Evolutionary conservation across 2,797 vertebrate species (phyloP), one percentile per base, ranked within the genome.

Genomic region (Eptatretus atami): DNA sequence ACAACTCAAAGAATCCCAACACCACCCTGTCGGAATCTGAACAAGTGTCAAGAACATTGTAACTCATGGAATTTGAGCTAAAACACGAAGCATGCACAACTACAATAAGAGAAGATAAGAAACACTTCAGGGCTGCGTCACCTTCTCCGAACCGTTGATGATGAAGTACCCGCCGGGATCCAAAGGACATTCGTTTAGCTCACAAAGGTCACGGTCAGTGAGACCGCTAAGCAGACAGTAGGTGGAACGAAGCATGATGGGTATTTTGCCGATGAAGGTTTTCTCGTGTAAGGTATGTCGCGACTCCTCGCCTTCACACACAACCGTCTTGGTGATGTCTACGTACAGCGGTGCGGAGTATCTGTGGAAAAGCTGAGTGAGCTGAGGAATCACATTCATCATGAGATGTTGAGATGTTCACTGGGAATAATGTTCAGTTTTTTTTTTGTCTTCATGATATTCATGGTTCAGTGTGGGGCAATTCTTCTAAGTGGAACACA

Each of bases 141-240:
- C 90, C 84, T 98, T 98, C 75, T 98, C 90, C 2, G 90, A 98
- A 67, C 90, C 88, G 66, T 98, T 98, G 72, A 98, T 98, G 74
- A 98, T 95, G 68, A 98, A 98, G 71, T 95, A 98, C 19, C 90
- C 90, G 11, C 90, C 90, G 0, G 90, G 90, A 72, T 98, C 90
- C 52, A 98, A 78, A 0, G 90, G 88, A 67, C 90, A 98, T 68
- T 98, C 90, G 12, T 98, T 95, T 67, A 98, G 78, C 69, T 98
- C 85, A 67, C 88, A 98, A 53, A 98, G 78, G 68, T 98, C 90
- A 74, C 90, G 75, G 66, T 98, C 90, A 0, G 86, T 98, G 66
- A 94, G 72, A 64, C 85, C 83, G 2, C 90, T 94, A 65, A 95
- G 74, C 12, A 94, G 75, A 68, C 90, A 98, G 73, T 98, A 98